A percentile compares a stretch with the other conserved stretches of the same genome.
These are phyloP conservation scores for Acanthosoma haemorrhoidale DNA, from an alignment of 2,888 invertebrate species.

Conservation along the genomic window DNA sequence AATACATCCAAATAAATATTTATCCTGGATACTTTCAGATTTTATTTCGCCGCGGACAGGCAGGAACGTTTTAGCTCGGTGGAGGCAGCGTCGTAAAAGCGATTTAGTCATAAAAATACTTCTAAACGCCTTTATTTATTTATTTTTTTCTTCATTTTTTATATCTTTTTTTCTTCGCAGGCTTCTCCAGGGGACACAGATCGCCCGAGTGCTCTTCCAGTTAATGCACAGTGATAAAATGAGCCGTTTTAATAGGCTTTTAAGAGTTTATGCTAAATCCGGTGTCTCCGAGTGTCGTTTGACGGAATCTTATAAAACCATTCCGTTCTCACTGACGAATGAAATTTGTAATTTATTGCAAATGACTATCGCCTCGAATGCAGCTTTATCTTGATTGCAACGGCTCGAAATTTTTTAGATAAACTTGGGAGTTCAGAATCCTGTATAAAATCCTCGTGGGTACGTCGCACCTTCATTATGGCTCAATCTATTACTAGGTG, in stretches of 20 bases:
- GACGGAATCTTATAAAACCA: too few relatives aligned
- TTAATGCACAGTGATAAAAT: background rate
- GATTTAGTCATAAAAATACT: conserved; percentile 12
- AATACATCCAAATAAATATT: background rate
- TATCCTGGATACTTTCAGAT: too few relatives aligned
- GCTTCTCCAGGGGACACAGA: background rate
- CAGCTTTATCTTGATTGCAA: background rate
- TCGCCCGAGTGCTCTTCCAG: background rate
- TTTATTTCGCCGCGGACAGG: background rate
- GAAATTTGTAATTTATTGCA: background rate
- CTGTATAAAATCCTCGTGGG: background rate
- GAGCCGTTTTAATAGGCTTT: background rate
- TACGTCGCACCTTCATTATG: too few relatives aligned
- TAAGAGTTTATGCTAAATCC: background rate
- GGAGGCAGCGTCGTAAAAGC: background rate
- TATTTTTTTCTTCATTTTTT: background rate
- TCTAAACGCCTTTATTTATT: conserved; percentile 1
- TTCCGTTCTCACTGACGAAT: too few relatives aligned
- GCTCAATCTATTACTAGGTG: too few relatives aligned
- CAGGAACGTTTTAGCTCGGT: background rate
- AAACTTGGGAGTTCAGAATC: background rate
- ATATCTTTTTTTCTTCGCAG: background rate
- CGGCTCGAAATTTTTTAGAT: background rate
- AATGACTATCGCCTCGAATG: background rate
- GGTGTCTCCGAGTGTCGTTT: too few relatives aligned